Evolutionary conservation across 2,113 vertebrate genomes (phyloP), one percentile per base, ranked within the genome.

Genomic region (Anarrhichthys ocellatus): DNA sequence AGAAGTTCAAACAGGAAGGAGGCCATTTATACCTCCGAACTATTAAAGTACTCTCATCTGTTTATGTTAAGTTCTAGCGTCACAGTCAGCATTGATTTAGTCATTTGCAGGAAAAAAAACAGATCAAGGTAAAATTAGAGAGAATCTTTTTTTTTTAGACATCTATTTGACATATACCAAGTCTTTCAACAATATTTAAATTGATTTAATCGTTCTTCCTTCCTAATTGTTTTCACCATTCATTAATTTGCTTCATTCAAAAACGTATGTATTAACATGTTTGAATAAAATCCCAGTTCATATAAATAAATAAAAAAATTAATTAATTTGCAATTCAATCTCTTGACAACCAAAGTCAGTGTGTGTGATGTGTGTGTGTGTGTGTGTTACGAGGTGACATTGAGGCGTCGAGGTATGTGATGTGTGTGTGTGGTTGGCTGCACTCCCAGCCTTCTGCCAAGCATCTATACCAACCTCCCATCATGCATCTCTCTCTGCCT

Each of bases 1-100:
- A 72, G 58, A 80, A 64, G 72, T 91, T 81, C 24, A 72, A 73
- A 59, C 92, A 88, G 88, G 87, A 92, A 89, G 68, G 46, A 38
- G 38, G 29, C 6, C 6, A 50, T 85, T 87, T 88, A 79, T 80
- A 76, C 82, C 85, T 73, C 50, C 2, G 1, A 81, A 46, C 75
- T 46, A 50, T 65, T 78, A 56, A 70, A 65, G 73, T 44, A 7
- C n/a, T n/a, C 46, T 64, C 22, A 2, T 27, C 40, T 73, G 11
- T n/a, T 27, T 6, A 17, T 61, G 52, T 44, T 27, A 5, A 36
- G 34, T 40, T 65, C 11, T 27, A 22, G 32, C 27, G 4, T 56
- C 20, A 9, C 64, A 80, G 9, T 38, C 50, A 5, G 9, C 29
- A 38, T 0, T 10, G 32, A 64, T 65, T 42, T 18, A 50, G 29